Conservation (phyloP, 2,888 invertebrate genomes). For the Brachyopa scutellaris region DNA sequence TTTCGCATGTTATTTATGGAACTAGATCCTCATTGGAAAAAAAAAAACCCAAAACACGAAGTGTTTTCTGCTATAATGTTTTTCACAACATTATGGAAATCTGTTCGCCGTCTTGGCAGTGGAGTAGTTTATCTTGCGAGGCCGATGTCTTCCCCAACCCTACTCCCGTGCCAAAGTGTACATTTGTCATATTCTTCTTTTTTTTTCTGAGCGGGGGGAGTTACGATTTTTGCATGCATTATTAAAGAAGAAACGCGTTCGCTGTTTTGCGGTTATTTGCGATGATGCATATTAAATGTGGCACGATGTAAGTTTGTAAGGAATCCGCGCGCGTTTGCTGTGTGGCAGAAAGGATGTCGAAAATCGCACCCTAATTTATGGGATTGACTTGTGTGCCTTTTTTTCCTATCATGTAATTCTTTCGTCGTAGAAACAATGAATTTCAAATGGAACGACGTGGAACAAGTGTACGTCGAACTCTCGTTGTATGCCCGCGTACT, state of each 20-base stretch:
- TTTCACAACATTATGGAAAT: conserved; percentile 73
- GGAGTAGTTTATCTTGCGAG: conserved; percentile 68
- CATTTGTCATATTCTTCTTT: conserved; percentile 64
- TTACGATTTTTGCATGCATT: conserved; percentile 69
- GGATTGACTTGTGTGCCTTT: conserved; percentile 63
- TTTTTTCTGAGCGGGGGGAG: conserved; percentile 4
- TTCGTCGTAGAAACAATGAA: conserved; percentile 62
- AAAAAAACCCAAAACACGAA: conserved; percentile 37
- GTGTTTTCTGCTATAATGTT: conserved; percentile 69
- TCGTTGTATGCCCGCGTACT: too few species aligned
- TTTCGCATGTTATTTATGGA: conserved; percentile 68
- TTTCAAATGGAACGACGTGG: conserved; percentile 61
- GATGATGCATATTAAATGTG: conserved; percentile 71
- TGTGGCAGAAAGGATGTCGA: conserved; percentile 35
- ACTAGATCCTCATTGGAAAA: conserved; percentile 39
- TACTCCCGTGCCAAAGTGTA: conserved; percentile 46
- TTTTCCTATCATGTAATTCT: conserved; percentile 64
- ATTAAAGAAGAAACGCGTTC: conserved; percentile 62
- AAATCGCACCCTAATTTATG: conserved; percentile 72
- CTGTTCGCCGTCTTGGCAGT: conserved; percentile 70
- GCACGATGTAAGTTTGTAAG: conserved; percentile 51
- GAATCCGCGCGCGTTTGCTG: conserved; percentile 36
- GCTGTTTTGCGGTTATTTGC: conserved; percentile 72
- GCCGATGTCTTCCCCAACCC: conserved; percentile 40
- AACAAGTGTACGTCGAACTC: conserved; percentile 68